Conservation (phyloP, 2,113 vertebrate species). For the Catharus fuscescens region DNA sequence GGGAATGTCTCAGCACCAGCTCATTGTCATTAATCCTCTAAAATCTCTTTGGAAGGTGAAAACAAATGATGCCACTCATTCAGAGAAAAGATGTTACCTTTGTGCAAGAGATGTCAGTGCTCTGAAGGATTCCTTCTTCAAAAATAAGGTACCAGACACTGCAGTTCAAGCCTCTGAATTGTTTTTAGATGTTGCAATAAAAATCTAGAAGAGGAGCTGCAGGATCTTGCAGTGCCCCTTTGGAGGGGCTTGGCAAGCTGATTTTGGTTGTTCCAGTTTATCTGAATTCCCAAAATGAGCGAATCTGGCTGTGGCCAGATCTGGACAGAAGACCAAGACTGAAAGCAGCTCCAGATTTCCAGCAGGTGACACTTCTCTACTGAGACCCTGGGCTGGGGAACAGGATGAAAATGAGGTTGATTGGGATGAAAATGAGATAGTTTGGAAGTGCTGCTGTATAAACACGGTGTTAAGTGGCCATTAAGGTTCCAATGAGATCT, state of each 20-base stretch:
- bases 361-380: background rate
- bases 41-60: background rate
- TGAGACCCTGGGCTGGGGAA: background rate
- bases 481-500: background rate
- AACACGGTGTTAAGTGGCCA: background rate
- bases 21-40: background rate
- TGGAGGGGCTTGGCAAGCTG: background rate
- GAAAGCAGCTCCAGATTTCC: background rate
- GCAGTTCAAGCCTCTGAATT: background rate
- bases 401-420: background rate
- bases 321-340: background rate
- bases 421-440: background rate
- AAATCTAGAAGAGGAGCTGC: background rate
- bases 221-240: background rate
- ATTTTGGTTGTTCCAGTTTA: background rate
- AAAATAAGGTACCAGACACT: background rate
- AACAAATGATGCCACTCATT: background rate
- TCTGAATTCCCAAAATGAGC: background rate
- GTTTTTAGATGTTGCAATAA: background rate
- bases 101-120: background rate
- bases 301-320: background rate
- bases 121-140: background rate
- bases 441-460: background rate
- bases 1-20: background rate
- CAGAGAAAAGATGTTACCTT: background rate